Base-by-base conservation (phyloP, 2,113 vertebrate genomes). In the Sylvilagus bachmani region DNA sequence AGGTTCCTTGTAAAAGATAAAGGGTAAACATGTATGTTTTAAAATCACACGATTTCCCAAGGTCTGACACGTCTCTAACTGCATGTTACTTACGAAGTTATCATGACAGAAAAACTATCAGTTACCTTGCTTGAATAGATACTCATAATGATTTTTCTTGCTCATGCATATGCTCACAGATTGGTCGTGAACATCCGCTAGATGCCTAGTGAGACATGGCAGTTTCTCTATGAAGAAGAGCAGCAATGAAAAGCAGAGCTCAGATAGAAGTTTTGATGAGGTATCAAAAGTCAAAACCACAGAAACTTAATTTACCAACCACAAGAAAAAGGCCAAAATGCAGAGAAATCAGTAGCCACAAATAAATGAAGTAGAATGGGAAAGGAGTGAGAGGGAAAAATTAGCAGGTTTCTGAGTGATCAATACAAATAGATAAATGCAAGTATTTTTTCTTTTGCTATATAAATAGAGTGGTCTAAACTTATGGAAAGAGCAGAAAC, bases 381-480 rank as follows among this genome's bases (percentile, higher is more conserved):
- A 85, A 0, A 58, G 73, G 14, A n/a, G 62, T 38, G 5, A 64
- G n/a, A 10, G 70, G 27, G 77, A 66, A 88, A 85, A 71, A 17
- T 58, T 2, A 75, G 25, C 24, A 86, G 21, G 1, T n/a, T 73
- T 86, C 27, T 73, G 51, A 73, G 13, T 62, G 44, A 27, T 84
- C 5, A 10, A 67, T 70, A 19, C 70, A 6, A 62, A 78, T 82
- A 17, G 24, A 36, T 1, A 78, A 86, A 51, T 67, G 29, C 10
- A 79, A 78, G 11, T 89, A 22, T 22, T 69, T 91, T 95, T 95
- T 33, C 36, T 80, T 88, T 95, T 22, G 6, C 19, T 70, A 0
- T 31, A 1, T 75, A 79, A 90, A 38, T 84, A 0, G 25, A 87
- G 24, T 78, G 89, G 2, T 73, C 31, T 29, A n/a, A 38, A 38